These are phyloP conservation scores for Xenopus petersii DNA, from an alignment of 2,797 vertebrate species.

Conservation along the genomic window DNA sequence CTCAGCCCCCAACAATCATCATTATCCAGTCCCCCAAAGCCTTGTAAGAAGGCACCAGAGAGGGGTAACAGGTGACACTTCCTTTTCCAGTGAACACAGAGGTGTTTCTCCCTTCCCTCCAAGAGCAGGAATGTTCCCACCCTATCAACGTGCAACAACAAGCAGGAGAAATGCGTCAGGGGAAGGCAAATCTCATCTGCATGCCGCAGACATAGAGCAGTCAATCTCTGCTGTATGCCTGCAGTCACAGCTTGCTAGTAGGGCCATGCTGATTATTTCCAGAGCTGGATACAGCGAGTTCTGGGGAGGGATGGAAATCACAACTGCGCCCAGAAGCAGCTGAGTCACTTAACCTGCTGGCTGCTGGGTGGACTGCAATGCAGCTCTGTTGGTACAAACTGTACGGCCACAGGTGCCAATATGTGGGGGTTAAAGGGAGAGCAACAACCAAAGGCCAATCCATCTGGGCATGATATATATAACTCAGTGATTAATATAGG, in stretches of 20 bases:
- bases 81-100: background rate
- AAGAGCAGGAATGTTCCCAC: slow-evolving; percentile 29
- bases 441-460: background rate
- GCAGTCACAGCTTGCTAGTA: background rate
- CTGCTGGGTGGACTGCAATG: slow-evolving; percentile 24
- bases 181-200: slow-evolving; percentile 35
- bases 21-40: background rate
- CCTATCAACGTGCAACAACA: slow-evolving; percentile 35
- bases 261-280: slow-evolving; percentile 5
- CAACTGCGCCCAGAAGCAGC: background rate
- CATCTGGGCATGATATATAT: no score
- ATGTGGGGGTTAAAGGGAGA: background rate
- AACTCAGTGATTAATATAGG: no score
- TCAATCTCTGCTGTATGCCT: slow-evolving; percentile 6
- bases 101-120: slow-evolving; percentile 8
- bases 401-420: background rate
- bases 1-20: background rate
- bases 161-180: slow-evolving; percentile 10
- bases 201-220: slow-evolving; percentile 14
- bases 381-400: background rate
- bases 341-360: slow-evolving; percentile 10
- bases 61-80: slow-evolving; percentile 35
- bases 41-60: background rate
- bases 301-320: slow-evolving; percentile 3
- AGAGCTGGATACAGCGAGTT: background rate